phyloP scores from a whole-genome alignment of 2,797 vertebrate species.

The Sebastes jordani region DNA sequence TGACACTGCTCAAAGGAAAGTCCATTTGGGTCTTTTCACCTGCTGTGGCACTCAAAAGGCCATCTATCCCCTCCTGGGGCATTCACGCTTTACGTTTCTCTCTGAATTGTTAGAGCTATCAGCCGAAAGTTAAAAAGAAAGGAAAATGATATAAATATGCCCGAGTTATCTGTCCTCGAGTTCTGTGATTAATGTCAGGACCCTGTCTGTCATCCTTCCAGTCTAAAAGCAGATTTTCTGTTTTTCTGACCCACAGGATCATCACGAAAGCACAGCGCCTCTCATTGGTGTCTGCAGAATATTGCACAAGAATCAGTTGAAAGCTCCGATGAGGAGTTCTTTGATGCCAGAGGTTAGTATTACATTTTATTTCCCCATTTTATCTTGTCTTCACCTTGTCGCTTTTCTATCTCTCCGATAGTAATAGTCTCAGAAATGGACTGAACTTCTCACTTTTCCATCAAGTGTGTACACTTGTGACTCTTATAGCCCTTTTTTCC shows the following conservation, averaged over 20 bases:
- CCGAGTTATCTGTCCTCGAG: neutral
- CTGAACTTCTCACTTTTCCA: neutral
- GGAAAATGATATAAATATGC: neutral
- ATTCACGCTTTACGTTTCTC: conserved; percentile 4
- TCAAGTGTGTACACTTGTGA: neutral
- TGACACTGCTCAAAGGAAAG: conserved; percentile 33
- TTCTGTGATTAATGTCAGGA: conserved; percentile 14
- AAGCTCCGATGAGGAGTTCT: conserved; percentile 98
- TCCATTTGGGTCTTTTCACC: conserved; percentile 43
- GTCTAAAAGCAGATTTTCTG: conserved; percentile 9
- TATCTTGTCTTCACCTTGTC: neutral
- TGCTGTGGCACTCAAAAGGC: conserved; percentile 41
- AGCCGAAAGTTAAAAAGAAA: neutral
- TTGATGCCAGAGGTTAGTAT: conserved; percentile 94
- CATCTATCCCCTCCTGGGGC: conserved; percentile 10
- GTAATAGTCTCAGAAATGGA: neutral
- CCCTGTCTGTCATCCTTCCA: neutral
- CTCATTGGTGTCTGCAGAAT: conserved; percentile 90
- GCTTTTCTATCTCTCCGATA: neutral
- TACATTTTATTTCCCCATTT: conserved; percentile 16
- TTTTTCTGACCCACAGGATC: conserved; percentile 76
- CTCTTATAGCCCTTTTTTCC: neutral
- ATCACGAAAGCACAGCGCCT: conserved; percentile 80
- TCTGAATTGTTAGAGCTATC: neutral
- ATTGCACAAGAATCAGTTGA: conserved; percentile 92